Percentiles rank a stretch among this genome's conserved stretches.
Conservation (phyloP, 2,113 vertebrate genomes). For the Chlamydotis undulata region DNA sequence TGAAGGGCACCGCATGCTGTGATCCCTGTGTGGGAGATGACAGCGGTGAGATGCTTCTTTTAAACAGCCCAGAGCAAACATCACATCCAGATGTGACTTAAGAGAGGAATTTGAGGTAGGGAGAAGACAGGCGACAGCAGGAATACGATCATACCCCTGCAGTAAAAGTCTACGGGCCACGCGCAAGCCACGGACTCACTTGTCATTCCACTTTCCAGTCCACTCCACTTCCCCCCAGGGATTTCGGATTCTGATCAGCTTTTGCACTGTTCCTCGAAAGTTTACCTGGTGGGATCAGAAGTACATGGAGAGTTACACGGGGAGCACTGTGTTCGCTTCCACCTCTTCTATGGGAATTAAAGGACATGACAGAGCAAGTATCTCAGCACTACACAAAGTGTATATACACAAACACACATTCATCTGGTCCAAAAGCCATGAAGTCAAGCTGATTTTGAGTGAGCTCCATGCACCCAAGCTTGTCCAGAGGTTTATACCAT, state of each 20-base stretch:
- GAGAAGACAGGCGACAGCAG: not conserved
- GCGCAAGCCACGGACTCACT: slow-evolving; percentile 59
- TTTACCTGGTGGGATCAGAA: slow-evolving; percentile 77
- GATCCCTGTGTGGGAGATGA: accelerated
- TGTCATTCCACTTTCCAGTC: slow-evolving; percentile 95
- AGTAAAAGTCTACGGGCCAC: not conserved
- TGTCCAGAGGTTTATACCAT: not conserved
- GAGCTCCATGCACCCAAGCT: not conserved
- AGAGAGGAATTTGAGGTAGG: not conserved
- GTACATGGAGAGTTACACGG: not conserved
- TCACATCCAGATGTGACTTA: not conserved
- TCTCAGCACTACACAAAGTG: accelerated
- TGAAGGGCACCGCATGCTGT: not conserved
- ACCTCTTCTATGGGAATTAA: not conserved
- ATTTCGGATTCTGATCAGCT: slow-evolving; percentile 90
- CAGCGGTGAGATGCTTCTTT: not conserved
- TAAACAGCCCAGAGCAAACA: not conserved
- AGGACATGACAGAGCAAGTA: not conserved
- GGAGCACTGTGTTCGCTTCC: not conserved
- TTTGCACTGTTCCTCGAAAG: slow-evolving; percentile 83
- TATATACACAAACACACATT: not conserved
- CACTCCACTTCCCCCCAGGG: slow-evolving; percentile 98
- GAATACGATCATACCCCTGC: accelerated
- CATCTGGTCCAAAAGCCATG: not conserved
- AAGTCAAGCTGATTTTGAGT: not conserved